Conservation (phyloP, 2,888 invertebrate species). For the Athalia rosae region DNA sequence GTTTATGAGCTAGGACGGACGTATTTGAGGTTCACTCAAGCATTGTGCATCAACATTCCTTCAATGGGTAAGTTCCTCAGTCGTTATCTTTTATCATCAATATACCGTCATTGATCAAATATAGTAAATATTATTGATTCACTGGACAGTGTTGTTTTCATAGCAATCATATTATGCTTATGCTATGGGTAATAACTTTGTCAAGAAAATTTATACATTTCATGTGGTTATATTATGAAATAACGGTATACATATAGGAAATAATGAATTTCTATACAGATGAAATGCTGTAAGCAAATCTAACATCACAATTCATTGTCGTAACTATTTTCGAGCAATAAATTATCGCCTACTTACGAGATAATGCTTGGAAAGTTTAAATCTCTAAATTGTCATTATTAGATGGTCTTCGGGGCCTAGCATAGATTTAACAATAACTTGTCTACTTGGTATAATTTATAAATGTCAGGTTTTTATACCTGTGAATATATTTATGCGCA, state of each 20-base stretch:
- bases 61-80: slow-evolving; percentile 89
- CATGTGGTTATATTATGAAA: slow-evolving; percentile 40
- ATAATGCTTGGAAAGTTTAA: slow-evolving; percentile 20
- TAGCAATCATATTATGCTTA: too few relatives aligned
- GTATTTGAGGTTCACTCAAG: slow-evolving; percentile 90
- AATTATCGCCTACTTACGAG: background rate
- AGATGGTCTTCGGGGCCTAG: slow-evolving; percentile 2
- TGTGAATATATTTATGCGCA: background rate
- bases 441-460: slow-evolving; percentile 4
- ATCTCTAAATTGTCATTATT: background rate
- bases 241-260: slow-evolving; percentile 38
- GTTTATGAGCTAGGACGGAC: slow-evolving; percentile 96
- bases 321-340: slow-evolving; percentile 2
- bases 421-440: slow-evolving; percentile 6
- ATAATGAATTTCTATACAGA: slow-evolving; percentile 37
- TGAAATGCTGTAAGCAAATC: slow-evolving; percentile 16
- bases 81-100: slow-evolving; percentile 79
- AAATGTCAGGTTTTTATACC: background rate
- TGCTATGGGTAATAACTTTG: slow-evolving; percentile 7
- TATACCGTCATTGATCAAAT: too few relatives aligned
- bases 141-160: too few relatives aligned
- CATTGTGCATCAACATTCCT: slow-evolving; percentile 92
- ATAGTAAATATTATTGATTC: too few relatives aligned
- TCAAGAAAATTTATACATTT: slow-evolving; percentile 47
- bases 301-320: slow-evolving; percentile 27